Base-by-base conservation (phyloP, 2,888 invertebrate genomes). In the Eupithecia vulgata region DNA sequence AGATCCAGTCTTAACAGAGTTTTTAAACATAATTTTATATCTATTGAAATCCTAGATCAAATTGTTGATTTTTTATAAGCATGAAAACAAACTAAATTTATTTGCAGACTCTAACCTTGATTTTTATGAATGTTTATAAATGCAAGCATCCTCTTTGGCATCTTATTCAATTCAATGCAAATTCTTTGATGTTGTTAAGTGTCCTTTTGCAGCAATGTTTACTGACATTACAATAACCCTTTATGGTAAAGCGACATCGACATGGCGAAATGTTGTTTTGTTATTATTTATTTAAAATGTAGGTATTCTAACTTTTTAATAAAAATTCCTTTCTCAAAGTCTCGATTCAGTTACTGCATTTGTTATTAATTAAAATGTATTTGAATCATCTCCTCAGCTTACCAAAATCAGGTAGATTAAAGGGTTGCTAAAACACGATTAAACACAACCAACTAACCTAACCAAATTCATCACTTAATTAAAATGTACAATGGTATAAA, bases 91-190 rank as follows among this genome's bases (percentile, higher is more conserved):
- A 59, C 65, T 34, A 1, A 59, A 37, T 67, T 57, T 35, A 67
- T 67, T 25, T 45, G 17, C 45, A 45, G 12, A 37, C 34, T 66
- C 48, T 70, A 48, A 70, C 75, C 75, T 67, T 72, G 72, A 75
- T 34, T 72, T 75, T 72, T 75, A 75, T 59, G 37, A 70, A 72
- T 37, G 40, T 67, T 72, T 35, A 68, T 66, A 74, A 71, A 67
- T 69, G 42, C 70, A 71, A 68, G 68, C 73, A 68, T 70, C 73
- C 62, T 62, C 61, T 68, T 68, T 42, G 66, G 68, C 68, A 65
- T 71, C 65, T 72, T 70, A 70, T 75, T 75, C 79, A 71, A 79
- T 76, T 79, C 76, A 78, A 78, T 79, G 78, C 79, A 79, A 78
- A 79, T 78, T 76, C 64, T 74, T 68, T 35, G 52, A 72, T 70